A percentile compares a stretch with the other conserved stretches of the same genome.
Conservation (phyloP, 1,140 invertebrate genomes). For the Drosophila chauvacae region DNA sequence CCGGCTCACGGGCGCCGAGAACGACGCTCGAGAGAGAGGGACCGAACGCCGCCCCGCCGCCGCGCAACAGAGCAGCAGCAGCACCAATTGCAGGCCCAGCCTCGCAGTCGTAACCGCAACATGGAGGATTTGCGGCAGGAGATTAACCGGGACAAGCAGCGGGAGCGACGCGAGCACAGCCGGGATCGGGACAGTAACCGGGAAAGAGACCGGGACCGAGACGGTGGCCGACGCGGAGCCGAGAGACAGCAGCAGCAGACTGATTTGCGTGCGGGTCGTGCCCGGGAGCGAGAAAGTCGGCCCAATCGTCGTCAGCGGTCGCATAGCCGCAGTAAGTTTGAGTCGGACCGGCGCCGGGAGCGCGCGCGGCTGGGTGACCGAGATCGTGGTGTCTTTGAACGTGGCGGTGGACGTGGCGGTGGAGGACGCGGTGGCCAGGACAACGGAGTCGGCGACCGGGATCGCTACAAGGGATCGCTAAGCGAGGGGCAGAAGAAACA, state of each 20-base stretch:
- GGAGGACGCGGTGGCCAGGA: slow-evolving; percentile 64
- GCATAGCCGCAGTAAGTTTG: slow-evolving; percentile 81
- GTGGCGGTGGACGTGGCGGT: slow-evolving; percentile 75
- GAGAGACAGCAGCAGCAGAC: slow-evolving; percentile 3
- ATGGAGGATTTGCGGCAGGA: slow-evolving; percentile 82
- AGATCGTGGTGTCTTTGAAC: slow-evolving; percentile 51
- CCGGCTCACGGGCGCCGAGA: slow-evolving; percentile 36
- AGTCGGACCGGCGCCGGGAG: slow-evolving; percentile 73
- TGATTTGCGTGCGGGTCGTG: slow-evolving; percentile 24
- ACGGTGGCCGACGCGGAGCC: slow-evolving; percentile 18
- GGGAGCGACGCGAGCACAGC: slow-evolving; percentile 69
- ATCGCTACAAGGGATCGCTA: slow-evolving; percentile 88
- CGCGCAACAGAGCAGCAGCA: slow-evolving; percentile 27
- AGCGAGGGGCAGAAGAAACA: slow-evolving; percentile 91
- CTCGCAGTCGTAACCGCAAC: slow-evolving; percentile 65
- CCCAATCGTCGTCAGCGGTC: slow-evolving; percentile 73
- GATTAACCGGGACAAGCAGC: slow-evolving; percentile 82
- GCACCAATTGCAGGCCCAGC: slow-evolving; percentile 14
- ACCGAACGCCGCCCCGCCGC: slow-evolving; percentile 63
- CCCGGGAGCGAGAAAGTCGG: slow-evolving; percentile 68
- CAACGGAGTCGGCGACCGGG: slow-evolving; percentile 75
- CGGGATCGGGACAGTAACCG: slow-evolving; percentile 53
- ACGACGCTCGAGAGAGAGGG: slow-evolving; percentile 46
- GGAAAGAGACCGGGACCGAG: slow-evolving; percentile 65
- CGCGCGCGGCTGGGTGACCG: slow-evolving; percentile 66